Evolutionary conservation across 2,113 vertebrate genomes (phyloP), one percentile per base, ranked within the genome.

Genomic region (Entomyzon cyanotis): DNA sequence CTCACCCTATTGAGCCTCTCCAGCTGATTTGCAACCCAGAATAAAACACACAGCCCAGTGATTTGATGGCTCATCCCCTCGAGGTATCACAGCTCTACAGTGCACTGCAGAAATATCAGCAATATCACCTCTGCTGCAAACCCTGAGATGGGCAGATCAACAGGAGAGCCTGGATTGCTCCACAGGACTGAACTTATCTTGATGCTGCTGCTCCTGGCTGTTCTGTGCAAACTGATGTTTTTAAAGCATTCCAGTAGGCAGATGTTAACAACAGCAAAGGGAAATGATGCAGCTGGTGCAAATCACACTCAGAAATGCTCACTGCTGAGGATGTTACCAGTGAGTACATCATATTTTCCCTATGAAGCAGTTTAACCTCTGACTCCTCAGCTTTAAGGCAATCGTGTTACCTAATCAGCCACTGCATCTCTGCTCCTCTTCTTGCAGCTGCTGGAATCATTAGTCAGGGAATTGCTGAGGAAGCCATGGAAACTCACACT

Each of bases 291-390:
- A 13, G 14, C 9, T 78, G 15, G 31, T 62, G 93, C 89, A 24
- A 94, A 65, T 49, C 22, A 53, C 77, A 74, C 37, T 93, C 7
- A 9, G 63, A 94, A 96, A 78, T 37, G 49, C 65, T 70, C 90
- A 74, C 11, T 37, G 49, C 31, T 46, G 53, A 88, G 87, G 42
- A 79, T 69, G 39, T 44, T 89, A 82, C 27, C 76, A 65, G 22
- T 16, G 2, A 87, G 60, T 42, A 94, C 89, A 93, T 91, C 55
- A 22, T 77, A 94, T 96, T 96, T 97, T 91, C 71, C 77, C 55
- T 52, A 56, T 42, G 78, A 95, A 94, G 71, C 85, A 93, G 79
- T 95, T 97, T 96, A 97, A 96, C 92, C 80, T 97, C 92, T 95
- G 86, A 90, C 59, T 94, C 81, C 75, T 64, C 55, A 95, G 92